phyloP scores from a whole-genome alignment of 2,888 invertebrate species.

The Itoplectis maculator region DNA sequence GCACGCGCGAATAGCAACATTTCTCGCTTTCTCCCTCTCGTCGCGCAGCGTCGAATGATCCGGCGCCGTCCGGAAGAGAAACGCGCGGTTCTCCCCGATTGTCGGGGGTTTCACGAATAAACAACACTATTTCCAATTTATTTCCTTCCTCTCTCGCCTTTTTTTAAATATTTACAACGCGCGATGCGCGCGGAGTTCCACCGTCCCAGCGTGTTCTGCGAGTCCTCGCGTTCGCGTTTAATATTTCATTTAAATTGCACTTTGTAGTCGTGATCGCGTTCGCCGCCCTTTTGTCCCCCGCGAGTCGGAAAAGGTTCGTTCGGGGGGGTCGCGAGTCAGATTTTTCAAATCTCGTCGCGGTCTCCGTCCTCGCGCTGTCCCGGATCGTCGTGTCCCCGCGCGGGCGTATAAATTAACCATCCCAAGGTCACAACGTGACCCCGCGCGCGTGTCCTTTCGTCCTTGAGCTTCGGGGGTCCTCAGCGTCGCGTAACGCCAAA shows the following conservation, averaged over 20 bases:
- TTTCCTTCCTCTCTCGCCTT: constrained; percentile 13
- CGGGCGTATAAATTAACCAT: too few relatives aligned
- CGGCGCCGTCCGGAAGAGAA: constrained; percentile 27
- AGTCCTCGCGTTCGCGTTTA: constrained; percentile 19
- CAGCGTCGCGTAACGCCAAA: too few relatives aligned
- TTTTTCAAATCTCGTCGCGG: constrained; percentile 37
- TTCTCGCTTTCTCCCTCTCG: too few relatives aligned
- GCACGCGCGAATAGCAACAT: too few relatives aligned
- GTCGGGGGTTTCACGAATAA: constrained; percentile 35
- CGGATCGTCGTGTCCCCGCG: too few relatives aligned
- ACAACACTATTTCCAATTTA: constrained; percentile 46
- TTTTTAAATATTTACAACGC: constrained; percentile 47
- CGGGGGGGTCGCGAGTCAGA: constrained; percentile 4
- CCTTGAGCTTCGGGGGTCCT: too few relatives aligned
- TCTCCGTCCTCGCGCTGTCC: too few relatives aligned
- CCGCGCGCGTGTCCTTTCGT: too few relatives aligned
- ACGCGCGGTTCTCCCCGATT: background rate
- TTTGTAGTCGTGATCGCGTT: constrained; percentile 67
- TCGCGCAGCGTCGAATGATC: background rate
- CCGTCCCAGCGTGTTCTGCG: constrained; percentile 23
- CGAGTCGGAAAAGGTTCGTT: background rate
- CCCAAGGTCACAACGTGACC: too few relatives aligned
- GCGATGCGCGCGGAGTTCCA: constrained; percentile 29
- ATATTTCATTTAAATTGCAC: constrained; percentile 70
- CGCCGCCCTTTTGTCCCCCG: background rate